Conservation (phyloP, 1,140 invertebrate species). For the Cherax quadricarinatus region DNA sequence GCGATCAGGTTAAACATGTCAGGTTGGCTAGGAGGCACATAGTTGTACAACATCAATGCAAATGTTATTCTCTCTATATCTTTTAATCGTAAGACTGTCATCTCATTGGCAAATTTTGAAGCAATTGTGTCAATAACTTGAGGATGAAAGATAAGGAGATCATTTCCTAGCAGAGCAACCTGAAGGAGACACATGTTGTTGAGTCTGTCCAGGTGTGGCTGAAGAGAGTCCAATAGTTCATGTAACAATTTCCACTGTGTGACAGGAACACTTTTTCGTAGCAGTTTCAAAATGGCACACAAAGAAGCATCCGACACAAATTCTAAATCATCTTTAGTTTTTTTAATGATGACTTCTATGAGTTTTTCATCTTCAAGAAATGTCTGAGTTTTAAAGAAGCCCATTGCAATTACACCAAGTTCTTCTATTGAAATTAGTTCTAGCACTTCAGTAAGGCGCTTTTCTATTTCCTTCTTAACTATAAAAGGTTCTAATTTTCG, state of each 20-base stretch:
- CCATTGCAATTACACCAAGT: conserved; percentile 73
- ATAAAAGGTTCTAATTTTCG: conserved; percentile 64
- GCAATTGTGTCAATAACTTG: conserved; percentile 58
- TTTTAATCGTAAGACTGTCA: conserved; percentile 52
- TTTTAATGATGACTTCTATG: conserved; percentile 57
- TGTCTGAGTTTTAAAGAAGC: conserved; percentile 73
- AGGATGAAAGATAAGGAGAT: conserved; percentile 67
- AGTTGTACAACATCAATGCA: conserved; percentile 72
- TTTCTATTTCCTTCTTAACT: conserved; percentile 58
- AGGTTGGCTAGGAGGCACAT: conserved; percentile 52
- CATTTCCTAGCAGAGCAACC: conserved; percentile 70
- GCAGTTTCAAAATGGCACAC: conserved; percentile 70
- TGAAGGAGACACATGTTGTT: conserved; percentile 66
- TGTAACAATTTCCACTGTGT: conserved; percentile 51
- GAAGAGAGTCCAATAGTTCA: conserved; percentile 53
- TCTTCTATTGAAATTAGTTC: conserved; percentile 71
- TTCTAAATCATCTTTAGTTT: conserved; percentile 56
- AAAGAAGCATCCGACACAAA: conserved; percentile 68
- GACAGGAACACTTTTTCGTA: conserved; percentile 63
- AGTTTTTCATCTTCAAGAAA: conserved; percentile 64
- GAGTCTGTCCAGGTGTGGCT: conserved; percentile 54
- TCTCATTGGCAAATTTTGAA: conserved; percentile 60
- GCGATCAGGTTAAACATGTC: conserved; percentile 68
- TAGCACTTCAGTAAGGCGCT: conserved; percentile 57
- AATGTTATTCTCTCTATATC: conserved; percentile 73